Percentiles rank a stretch among this genome's conserved stretches.
These are phyloP conservation scores for Campoletis sonorensis DNA, from an alignment of 1,140 invertebrate genomes.

Conservation along the genomic window DNA sequence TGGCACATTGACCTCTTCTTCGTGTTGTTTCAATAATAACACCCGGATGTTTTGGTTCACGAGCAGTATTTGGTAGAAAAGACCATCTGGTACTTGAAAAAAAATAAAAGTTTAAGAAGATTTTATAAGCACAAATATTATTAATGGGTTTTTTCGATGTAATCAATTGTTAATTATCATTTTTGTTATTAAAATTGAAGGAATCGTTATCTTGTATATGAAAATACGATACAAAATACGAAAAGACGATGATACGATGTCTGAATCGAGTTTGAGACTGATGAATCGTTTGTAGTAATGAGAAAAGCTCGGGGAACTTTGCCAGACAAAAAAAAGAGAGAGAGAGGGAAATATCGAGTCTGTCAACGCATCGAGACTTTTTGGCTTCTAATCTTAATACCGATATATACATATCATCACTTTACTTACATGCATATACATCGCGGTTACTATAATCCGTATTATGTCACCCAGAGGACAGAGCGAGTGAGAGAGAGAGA, in stretches of 20 bases:
- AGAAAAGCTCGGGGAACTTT: neutral
- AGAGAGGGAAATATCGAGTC: neutral
- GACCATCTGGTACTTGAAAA: too few relatives aligned
- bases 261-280: neutral
- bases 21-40: neutral
- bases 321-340: neutral
- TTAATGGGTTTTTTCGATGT: too few relatives aligned
- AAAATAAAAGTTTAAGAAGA: too few relatives aligned
- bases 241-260: neutral
- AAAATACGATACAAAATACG: neutral
- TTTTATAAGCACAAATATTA: too few relatives aligned
- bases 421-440: slow-evolving; percentile 19
- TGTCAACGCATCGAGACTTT: slow-evolving; percentile 10
- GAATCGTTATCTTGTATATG: too few relatives aligned
- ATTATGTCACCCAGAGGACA: slow-evolving; percentile 25
- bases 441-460: slow-evolving; percentile 27
- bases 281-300: neutral
- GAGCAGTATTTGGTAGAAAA: neutral
- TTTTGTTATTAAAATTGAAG: too few relatives aligned
- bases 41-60: neutral
- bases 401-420: neutral
- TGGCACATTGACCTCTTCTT: neutral
- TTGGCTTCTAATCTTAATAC: slow-evolving; percentile 7
- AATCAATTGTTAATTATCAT: too few relatives aligned
- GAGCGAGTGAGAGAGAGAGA: neutral